Evolutionary conservation across 2,888 invertebrate genomes (phyloP), one percentile per base, ranked within the genome.

Genomic region (Gymnocheta viridis): DNA sequence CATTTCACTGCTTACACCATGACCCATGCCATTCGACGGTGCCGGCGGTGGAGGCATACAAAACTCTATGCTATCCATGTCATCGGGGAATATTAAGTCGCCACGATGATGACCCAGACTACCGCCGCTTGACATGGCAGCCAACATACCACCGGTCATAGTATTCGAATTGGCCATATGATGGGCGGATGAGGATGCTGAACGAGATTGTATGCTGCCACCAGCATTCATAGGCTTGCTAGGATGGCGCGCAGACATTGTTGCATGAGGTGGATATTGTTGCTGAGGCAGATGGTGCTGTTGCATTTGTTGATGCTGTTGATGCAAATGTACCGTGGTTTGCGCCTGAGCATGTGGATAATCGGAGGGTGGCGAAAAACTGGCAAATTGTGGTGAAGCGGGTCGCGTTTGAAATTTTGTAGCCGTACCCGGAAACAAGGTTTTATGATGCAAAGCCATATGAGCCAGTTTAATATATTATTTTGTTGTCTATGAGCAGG

Each of bases 301-400:
- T 56, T 10, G 88, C 67, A 47, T 78, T 38, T 81, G 72, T 4
- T 80, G 79, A 0, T 72, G 78, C 22, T 76, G 81, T 9, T 70
- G 79, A 67, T 73, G 85, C 58, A 76, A 58, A 49, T 77, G 82
- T 14, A 74, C 62, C 5, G 82, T 49, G 7, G 85, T 66, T 78
- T 82, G 86, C 66, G 93, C 92, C 38, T 82, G 81, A 38, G 41
- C 51, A 58, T 95, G 94, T 85, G 95, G 95, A 91, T 95, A 95
- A 84, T 95, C 94, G 86, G 95, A 95, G 88, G 96, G 95, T 85
- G 95, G 96, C 86, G 95, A 95, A 92, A 96, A 96, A 93, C 95
- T 95, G 92, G 96, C 94, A 93, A 93, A 93, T 80, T 93, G 93
- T 78, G 93, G 93, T 84, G 92, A 92, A 66, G 90, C 88, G 77